Conservation (phyloP, 2,888 invertebrate species). For the Drosophila anomelani region DNA sequence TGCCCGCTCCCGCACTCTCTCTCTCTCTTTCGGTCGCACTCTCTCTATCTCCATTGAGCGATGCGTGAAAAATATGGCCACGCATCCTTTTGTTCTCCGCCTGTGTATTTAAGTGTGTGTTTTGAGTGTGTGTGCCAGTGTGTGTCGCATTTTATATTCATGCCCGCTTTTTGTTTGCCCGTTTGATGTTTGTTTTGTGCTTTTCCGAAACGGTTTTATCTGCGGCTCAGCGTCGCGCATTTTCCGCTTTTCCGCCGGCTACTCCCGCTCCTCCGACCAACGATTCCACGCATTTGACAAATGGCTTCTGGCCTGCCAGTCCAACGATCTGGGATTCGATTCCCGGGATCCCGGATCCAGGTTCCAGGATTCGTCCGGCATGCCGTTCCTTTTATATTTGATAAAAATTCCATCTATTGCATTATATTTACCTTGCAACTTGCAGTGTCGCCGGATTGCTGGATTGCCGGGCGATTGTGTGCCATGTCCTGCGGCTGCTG, state of each 20-base stretch:
- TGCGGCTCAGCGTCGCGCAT: conserved; percentile 78
- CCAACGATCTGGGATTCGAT: conserved; percentile 66
- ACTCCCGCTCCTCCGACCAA: conserved; percentile 7
- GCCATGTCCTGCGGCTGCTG: conserved; percentile 21
- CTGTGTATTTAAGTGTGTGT: conserved; percentile 37
- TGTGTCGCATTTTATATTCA: conserved; percentile 53
- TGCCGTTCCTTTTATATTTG: conserved; percentile 69
- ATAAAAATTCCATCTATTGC: conserved; percentile 79
- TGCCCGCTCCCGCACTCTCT: conserved; percentile 45
- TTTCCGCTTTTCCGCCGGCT: conserved; percentile 46
- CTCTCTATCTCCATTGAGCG: conserved; percentile 32
- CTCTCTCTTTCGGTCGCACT: conserved; percentile 16
- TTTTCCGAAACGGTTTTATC: conserved; percentile 80
- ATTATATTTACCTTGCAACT: conserved; percentile 52
- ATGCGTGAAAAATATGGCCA: conserved; percentile 80
- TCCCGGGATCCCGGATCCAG: conserved; percentile 57
- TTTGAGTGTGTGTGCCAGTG: background rate
- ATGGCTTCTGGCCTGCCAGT: conserved; percentile 80
- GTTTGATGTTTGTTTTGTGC: conserved; percentile 82
- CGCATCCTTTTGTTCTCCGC: conserved; percentile 72
- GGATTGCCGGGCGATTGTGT: conserved; percentile 29
- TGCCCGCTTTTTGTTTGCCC: conserved; percentile 72
- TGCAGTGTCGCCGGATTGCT: conserved; percentile 29
- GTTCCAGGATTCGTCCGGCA: conserved; percentile 49
- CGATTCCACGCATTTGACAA: conserved; percentile 79